Conservation (phyloP, 1,140 invertebrate genomes). For the Andricus grossulariae region DNA sequence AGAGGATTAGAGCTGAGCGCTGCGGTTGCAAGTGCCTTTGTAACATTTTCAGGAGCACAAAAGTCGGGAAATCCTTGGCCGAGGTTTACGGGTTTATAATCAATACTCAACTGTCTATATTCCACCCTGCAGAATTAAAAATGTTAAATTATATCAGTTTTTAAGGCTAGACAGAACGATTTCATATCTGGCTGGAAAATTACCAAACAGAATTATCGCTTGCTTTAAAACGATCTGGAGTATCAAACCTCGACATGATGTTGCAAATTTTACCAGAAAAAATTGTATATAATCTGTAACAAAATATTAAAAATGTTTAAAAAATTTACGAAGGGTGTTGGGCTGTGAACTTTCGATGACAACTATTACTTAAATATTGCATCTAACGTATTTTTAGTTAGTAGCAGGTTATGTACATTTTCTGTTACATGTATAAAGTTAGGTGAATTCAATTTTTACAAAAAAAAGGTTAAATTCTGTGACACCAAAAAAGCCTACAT, state of each 20-base stretch:
- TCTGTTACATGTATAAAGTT: no score
- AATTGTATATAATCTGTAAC: conserved; percentile 52
- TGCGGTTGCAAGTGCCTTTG: conserved; percentile 84
- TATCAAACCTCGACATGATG: conserved; percentile 72
- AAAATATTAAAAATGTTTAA: neutral
- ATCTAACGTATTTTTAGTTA: no score
- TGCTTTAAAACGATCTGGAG: conserved; percentile 73
- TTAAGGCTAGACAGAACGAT: no score
- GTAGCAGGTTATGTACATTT: no score
- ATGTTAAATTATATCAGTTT: no score
- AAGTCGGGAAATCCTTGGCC: conserved; percentile 99
- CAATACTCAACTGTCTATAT: conserved; percentile 90
- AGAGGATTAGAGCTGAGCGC: conserved; percentile 83
- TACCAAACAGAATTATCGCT: conserved; percentile 78
- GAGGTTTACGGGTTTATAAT: conserved; percentile 95
- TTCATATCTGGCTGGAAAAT: conserved; percentile 34
- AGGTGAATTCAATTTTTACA: no score
- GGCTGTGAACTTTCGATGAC: no score
- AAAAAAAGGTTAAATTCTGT: no score
- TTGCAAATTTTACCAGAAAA: conserved; percentile 33
- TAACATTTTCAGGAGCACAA: conserved; percentile 89
- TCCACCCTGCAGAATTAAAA: conserved; percentile 87
- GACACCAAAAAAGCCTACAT: no score
- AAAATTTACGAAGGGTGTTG: no score
- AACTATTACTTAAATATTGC: no score